Base-by-base conservation (phyloP, 2,113 vertebrate genomes). In the Lamprologus tigripictilis region DNA sequence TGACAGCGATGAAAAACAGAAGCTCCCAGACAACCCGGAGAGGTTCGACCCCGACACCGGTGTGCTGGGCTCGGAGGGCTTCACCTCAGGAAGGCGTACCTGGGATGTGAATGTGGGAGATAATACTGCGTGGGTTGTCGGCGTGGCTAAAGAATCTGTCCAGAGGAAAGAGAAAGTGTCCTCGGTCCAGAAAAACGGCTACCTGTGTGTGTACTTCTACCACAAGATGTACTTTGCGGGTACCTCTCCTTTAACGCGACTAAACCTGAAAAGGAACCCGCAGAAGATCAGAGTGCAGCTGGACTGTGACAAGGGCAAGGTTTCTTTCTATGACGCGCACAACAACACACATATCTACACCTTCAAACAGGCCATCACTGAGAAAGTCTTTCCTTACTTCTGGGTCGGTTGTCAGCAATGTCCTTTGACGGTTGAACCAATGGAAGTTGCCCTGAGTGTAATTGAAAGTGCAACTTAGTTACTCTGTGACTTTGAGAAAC, bases 141-240 rank as follows among this genome's bases (percentile, higher is more conserved):
- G 96, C 5, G 92, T 96, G 58, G 95, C 95, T 1, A 95, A 95
- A 31, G 86, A 91, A 8, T 96, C 94, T 1, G 89, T 94, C 42
- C 51, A 63, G 47, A 90, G 89, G 83, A 96, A 96, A 21, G 91
- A 96, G 87, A 96, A 95, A 9, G 88, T 96, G 81, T 89, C 92
- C 1, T 95, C 95, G 0, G 94, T 95, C 73, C 85, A 94, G 47
- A 91, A 88, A 45, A 95, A 96, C 16, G 96, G 96, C 71, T 96
- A 95, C 92, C 88, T 95, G 84, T 92, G 93, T 3, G 89, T 96
- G 55, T 96, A 95, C 88, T 96, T 93, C 28, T 96, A 96, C 90
- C 92, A 95, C 88, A 92, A 95, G 3, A 96, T 95, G 95, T 94
- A 96, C 91, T 95, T 96, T 13, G 95, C 95, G 1, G 95, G 95